A percentile compares a stretch with the other conserved stretches of the same genome.
Conservation (phyloP, 1,140 invertebrate genomes). For the Limonius californicus region DNA sequence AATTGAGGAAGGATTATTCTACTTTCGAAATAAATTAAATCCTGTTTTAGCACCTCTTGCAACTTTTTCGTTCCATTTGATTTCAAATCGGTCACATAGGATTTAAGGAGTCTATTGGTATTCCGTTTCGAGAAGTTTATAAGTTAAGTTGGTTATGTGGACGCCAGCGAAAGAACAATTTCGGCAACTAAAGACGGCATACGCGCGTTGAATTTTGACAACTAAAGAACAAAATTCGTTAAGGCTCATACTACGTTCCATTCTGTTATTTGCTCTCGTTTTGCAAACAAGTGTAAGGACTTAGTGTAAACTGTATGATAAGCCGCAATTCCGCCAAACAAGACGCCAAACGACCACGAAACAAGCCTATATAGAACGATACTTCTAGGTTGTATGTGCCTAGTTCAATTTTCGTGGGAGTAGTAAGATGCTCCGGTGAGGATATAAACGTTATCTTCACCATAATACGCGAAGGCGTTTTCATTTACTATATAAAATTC, state of each 20-base stretch:
- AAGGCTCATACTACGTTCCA: neutral
- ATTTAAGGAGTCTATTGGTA: too few relatives aligned
- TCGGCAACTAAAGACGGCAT: too few relatives aligned
- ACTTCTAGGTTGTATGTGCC: neutral
- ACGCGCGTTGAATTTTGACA: too few relatives aligned
- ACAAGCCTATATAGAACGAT: neutral
- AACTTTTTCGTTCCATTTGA: too few relatives aligned
- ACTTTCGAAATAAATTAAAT: too few relatives aligned
- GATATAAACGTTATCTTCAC: neutral
- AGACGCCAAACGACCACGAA: neutral
- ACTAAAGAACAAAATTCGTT: neutral
- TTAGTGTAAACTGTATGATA: neutral
- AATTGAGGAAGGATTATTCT: too few relatives aligned
- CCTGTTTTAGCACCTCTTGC: too few relatives aligned
- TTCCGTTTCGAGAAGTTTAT: too few relatives aligned
- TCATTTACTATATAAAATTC: neutral
- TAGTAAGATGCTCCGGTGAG: neutral
- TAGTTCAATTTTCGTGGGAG: neutral
- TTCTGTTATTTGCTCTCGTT: neutral
- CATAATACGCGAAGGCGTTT: neutral
- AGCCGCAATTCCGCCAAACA: conserved; percentile 1
- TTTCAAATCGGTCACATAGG: too few relatives aligned
- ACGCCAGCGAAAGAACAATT: too few relatives aligned
- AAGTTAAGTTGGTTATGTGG: too few relatives aligned
- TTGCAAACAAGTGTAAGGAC: neutral